phyloP scores from a whole-genome alignment of 2,888 invertebrate genomes.

The Tenthredo notha region DNA sequence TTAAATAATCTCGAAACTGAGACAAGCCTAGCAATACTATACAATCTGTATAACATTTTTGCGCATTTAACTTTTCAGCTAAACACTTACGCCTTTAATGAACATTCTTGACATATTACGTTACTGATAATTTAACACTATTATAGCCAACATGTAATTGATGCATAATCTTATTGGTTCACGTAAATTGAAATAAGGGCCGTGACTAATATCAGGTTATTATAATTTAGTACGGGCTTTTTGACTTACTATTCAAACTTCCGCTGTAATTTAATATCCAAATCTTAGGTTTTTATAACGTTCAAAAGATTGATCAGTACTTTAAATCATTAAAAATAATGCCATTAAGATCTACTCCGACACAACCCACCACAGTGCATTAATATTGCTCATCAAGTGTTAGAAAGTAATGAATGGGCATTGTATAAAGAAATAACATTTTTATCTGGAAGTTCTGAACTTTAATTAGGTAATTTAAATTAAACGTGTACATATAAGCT shows the following conservation, averaged over 20 bases:
- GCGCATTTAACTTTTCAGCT: not conserved
- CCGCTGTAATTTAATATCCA: not conserved
- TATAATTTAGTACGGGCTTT: not conserved
- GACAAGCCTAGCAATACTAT: slow-evolving; percentile 45
- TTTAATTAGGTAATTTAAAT: slow-evolving; percentile 31
- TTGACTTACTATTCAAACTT: not conserved
- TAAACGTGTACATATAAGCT: slow-evolving; percentile 24
- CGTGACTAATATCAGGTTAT: not conserved
- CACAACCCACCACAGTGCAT: not conserved
- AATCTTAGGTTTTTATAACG: slow-evolving; percentile 13
- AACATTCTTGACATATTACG: slow-evolving; percentile 32
- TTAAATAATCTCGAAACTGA: slow-evolving; percentile 42
- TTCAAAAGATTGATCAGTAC: slow-evolving; percentile 29
- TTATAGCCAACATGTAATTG: slow-evolving; percentile 43
- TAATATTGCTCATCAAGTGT: not conserved
- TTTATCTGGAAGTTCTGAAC: slow-evolving; percentile 31
- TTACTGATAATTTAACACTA: slow-evolving; percentile 36
- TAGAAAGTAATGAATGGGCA: slow-evolving; percentile 11
- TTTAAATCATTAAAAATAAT: not conserved
- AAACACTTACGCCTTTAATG: not conserved
- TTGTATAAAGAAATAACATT: slow-evolving; percentile 23
- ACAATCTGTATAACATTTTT: slow-evolving; percentile 21
- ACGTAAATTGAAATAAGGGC: not conserved
- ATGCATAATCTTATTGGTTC: slow-evolving; percentile 14
- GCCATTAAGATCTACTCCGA: not conserved